Conservation (phyloP, 1,140 invertebrate genomes). For the Teleogryllus occipitalis region DNA sequence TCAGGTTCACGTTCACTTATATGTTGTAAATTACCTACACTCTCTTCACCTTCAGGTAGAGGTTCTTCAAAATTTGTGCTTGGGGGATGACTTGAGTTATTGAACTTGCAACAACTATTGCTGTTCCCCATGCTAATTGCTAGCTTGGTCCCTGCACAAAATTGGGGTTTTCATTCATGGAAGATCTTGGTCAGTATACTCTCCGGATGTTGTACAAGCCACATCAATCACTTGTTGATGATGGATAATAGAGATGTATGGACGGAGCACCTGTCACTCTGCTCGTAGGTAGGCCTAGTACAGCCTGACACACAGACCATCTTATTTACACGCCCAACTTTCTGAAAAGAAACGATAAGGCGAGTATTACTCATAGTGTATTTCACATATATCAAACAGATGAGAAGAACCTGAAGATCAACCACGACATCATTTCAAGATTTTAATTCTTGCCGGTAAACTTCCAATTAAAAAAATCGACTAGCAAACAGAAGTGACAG, state of each 20-base stretch:
- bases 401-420: neutral
- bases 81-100: conserved; percentile 48
- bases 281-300: neutral
- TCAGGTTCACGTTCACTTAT: conserved; percentile 95
- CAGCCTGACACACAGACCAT: conserved; percentile 6
- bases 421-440: neutral
- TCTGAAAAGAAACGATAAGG: neutral
- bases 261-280: conserved; percentile 9
- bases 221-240: conserved; percentile 3
- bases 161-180: neutral
- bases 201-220: neutral
- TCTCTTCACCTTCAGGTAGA: conserved; percentile 65
- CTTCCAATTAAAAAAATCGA: neutral
- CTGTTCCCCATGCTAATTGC: conserved; percentile 57
- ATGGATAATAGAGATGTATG: neutral
- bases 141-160: conserved; percentile 16
- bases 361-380: neutral
- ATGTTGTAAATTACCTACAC: conserved; percentile 86
- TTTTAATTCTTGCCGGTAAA: neutral
- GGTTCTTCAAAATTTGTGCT: conserved; percentile 54
- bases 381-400: neutral
- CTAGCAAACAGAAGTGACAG: neutral
- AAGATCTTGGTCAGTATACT: neutral
- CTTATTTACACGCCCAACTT: neutral
- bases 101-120: conserved; percentile 64